Conservation (phyloP, 2,888 invertebrate species). For the Meloe dianella region DNA sequence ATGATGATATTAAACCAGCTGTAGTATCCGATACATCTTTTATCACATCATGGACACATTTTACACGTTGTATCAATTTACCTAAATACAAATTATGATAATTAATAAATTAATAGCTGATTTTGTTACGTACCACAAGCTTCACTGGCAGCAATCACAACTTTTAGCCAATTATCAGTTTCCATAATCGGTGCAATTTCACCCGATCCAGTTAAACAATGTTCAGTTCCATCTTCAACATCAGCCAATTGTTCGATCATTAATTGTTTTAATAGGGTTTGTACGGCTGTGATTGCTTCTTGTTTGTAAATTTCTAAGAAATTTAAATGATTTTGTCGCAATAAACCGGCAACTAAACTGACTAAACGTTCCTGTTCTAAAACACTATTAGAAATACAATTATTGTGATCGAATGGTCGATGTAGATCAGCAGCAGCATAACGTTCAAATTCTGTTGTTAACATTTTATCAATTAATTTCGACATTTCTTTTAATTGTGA, state of each 20-base stretch:
- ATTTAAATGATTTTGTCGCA: constrained; percentile 84
- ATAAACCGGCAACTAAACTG: constrained; percentile 78
- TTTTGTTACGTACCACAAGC: constrained; percentile 52
- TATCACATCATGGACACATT: constrained; percentile 78
- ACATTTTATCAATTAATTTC: constrained; percentile 94
- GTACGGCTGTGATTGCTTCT: constrained; percentile 88
- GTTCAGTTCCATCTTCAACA: constrained; percentile 63
- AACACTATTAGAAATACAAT: constrained; percentile 63
- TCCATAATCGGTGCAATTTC: constrained; percentile 57
- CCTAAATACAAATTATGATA: no score
- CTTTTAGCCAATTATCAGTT: constrained; percentile 56
- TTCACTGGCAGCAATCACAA: constrained; percentile 54
- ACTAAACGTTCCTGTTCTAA: constrained; percentile 78
- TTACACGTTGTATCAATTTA: constrained; percentile 75
- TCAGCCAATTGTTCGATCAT: constrained; percentile 79
- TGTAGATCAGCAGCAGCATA: constrained; percentile 92
- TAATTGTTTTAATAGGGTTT: constrained; percentile 87
- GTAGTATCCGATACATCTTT: constrained; percentile 74
- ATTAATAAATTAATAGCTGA: constrained; percentile 10
- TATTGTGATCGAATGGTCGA: constrained; percentile 65
- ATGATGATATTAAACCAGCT: constrained; percentile 59
- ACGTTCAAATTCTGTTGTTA: constrained; percentile 91
- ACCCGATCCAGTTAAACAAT: constrained; percentile 63
- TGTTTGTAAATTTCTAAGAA: constrained; percentile 88
- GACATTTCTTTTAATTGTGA: constrained; percentile 96